Percentiles rank a stretch among this genome's conserved stretches.
Conservation (phyloP, 2,113 vertebrate species). For the Suricata suricatta region DNA sequence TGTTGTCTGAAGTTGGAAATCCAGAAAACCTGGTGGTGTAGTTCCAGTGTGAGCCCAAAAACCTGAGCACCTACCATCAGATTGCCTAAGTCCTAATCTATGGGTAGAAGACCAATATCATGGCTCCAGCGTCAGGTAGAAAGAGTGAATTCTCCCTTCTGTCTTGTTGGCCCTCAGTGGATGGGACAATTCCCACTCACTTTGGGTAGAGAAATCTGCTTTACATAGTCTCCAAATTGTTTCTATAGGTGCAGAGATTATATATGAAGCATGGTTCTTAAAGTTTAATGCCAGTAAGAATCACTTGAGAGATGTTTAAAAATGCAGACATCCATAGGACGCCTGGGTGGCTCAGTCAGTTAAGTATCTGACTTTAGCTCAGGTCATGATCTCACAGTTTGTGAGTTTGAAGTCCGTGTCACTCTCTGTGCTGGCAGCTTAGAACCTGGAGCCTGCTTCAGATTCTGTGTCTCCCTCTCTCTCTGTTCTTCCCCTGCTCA, state of each 20-base stretch:
- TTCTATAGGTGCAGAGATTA: not conserved
- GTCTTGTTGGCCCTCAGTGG: not conserved
- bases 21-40: not conserved
- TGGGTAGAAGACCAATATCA: not conserved
- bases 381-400: not conserved
- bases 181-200: not conserved
- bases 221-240: not conserved
- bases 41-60: not conserved
- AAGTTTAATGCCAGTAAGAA: not conserved
- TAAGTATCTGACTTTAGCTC: not conserved
- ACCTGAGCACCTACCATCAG: not conserved
- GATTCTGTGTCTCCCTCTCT: not conserved
- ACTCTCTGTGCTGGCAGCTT: no score
- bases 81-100: not conserved
- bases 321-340: not conserved
- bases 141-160: not conserved
- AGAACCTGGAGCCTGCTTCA: not conserved
- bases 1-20: not conserved
- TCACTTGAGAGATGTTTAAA: not conserved
- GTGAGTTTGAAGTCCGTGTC: not conserved
- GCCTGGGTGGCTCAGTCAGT: not conserved
- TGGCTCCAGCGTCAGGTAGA: not conserved
- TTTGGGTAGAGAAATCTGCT: not conserved
- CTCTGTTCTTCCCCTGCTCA: not conserved
- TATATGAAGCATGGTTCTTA: not conserved